Evolutionary conservation across 2,797 vertebrate genomes (phyloP).

Genomic region (Australoheros facetus): DNA sequence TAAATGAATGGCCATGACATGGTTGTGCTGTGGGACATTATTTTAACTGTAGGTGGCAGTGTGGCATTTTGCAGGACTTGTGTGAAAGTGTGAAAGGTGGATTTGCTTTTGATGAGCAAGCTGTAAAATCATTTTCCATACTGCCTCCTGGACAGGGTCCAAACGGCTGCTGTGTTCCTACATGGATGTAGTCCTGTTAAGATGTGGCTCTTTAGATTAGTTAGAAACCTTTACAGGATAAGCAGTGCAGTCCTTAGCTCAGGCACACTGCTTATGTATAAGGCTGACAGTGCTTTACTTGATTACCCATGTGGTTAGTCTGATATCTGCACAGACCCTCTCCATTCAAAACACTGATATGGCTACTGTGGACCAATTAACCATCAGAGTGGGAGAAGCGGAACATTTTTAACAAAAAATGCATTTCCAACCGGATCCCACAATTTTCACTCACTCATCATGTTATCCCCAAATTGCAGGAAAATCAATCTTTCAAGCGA

Average conservation of each 20-base stretch:
- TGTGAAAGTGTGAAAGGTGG: too few species aligned
- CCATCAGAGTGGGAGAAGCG: background rate
- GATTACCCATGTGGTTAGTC: background rate
- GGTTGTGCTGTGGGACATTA: background rate
- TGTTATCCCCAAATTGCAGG: too few species aligned
- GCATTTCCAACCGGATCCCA: too few species aligned
- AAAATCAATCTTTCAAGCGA: background rate
- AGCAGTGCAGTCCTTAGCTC: background rate
- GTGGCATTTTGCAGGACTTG: background rate
- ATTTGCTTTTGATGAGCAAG: background rate
- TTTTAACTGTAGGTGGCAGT: background rate
- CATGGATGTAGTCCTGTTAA: background rate
- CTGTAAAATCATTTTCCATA: background rate
- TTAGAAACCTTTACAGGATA: background rate
- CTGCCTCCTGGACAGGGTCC: background rate
- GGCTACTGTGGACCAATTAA: background rate
- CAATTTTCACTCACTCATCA: too few species aligned
- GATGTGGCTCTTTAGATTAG: background rate
- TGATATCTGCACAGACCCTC: background rate
- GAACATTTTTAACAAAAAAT: too few species aligned
- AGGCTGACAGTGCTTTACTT: background rate
- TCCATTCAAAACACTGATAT: background rate
- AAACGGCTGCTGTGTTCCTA: background rate
- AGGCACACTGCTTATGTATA: background rate
- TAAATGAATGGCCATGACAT: background rate